Base-by-base conservation (phyloP, 2,797 vertebrate genomes). In the Ambastaia sidthimunki region DNA sequence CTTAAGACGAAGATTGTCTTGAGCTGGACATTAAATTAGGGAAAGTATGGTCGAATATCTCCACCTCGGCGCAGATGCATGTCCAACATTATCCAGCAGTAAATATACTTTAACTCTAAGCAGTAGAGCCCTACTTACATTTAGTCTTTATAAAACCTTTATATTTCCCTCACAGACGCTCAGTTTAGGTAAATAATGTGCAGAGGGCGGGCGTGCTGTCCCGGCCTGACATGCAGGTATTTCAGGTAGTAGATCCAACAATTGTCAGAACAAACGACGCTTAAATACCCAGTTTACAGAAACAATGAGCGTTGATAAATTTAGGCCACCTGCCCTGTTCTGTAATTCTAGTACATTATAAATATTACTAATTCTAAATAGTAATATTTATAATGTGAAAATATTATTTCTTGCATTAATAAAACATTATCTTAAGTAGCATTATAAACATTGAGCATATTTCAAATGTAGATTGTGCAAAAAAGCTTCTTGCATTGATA, bases 191-290 rank as follows among this genome's bases (percentile, higher is more conserved):
- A 88, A 85, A 83, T 77, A 85, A 59, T 28, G 80, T 19, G 3
- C 2, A 31, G 65, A 44, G 71, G 72, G 67, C 19, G 57, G 59
- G 77, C 13, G 28, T 2, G 28, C 28, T 28, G 62, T 60, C 50
- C 10, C 5, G 28, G 82, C 81, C 82, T 52, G 84, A 83, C 25
- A 34, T 85, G 82, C 87, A 83, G 80, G 85, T 88, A 82, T 83
- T 87, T 78, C 87, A 78, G 84, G 85, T 86, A 80, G 52, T 34
- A 18, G 16, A 12, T 13, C 23, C 25, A 65, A 48, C 16, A n/a
- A 54, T 18, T 19, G 41, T 47, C 3, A 78, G 34, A 68, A 13
- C 44, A 12, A 34, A 13, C 21, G 23, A 25, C 19, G 3, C 80
- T 80, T 57, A 13, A 69, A 76, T 71, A 18, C 25, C 52, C 52